Percentiles rank a stretch among this genome's conserved stretches.
phyloP scores from a whole-genome alignment of 2,888 invertebrate genomes.

The Oithona nana region DNA sequence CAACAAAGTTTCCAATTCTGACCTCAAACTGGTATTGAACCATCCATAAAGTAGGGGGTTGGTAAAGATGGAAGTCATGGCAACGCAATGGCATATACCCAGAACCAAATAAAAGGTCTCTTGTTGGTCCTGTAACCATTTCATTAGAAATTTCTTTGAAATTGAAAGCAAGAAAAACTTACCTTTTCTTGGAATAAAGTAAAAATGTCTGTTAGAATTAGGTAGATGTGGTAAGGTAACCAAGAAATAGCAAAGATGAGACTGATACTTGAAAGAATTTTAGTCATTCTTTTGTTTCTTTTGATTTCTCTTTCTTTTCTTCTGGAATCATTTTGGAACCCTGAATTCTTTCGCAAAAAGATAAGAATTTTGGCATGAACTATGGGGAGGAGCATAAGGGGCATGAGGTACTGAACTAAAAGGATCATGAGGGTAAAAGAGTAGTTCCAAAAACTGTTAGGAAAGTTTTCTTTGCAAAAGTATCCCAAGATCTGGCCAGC shows the following conservation, averaged over 20 bases:
- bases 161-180: background rate
- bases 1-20: slow-evolving; percentile 1
- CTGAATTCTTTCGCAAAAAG: slow-evolving; percentile 5
- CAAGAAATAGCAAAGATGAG: slow-evolving; percentile 10
- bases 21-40: slow-evolving; percentile 10
- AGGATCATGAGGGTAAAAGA: background rate
- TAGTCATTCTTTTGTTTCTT: slow-evolving; percentile 8
- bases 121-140: background rate
- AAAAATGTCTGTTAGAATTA: slow-evolving; percentile 13
- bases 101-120: slow-evolving; percentile 3
- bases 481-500: background rate
- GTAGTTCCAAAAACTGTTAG: background rate
- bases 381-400: slow-evolving; percentile 4
- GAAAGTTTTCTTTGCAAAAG: slow-evolving; percentile 5
- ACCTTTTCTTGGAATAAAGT: background rate
- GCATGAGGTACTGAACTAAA: slow-evolving; percentile 5
- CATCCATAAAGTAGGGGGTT: slow-evolving; percentile 13
- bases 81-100: slow-evolving; percentile 6
- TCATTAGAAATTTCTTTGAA: background rate
- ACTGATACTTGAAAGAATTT: slow-evolving; percentile 1
- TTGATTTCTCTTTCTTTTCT: slow-evolving; percentile 7
- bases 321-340: slow-evolving; percentile 4
- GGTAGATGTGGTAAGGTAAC: slow-evolving; percentile 2
- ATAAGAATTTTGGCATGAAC: slow-evolving; percentile 5
- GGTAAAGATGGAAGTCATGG: slow-evolving; percentile 1